Evolutionary conservation across 2,888 invertebrate genomes (phyloP).

Genomic region (Gandaritis pyraliata): DNA sequence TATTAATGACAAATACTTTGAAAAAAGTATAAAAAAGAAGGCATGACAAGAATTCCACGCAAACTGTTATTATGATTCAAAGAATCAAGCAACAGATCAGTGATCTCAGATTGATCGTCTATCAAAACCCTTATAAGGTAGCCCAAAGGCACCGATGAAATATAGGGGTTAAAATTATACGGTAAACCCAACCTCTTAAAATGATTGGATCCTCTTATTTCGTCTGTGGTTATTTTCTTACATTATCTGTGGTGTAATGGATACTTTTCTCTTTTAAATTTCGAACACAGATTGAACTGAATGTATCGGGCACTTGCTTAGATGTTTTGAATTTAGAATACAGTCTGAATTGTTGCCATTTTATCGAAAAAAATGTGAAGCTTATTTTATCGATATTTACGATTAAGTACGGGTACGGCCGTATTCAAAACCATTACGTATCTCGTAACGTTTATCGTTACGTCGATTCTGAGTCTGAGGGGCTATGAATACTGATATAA

Average conservation of each 20-base stretch:
- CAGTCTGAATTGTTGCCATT: no score
- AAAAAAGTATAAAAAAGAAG: no score
- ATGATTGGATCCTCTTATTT: constrained; percentile 27
- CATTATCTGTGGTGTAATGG: constrained; percentile 15
- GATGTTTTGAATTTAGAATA: no score
- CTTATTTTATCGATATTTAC: constrained; percentile 14
- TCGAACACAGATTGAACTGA: neutral
- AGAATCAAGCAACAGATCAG: neutral
- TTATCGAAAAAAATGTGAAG: constrained; percentile 4
- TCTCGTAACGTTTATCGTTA: constrained; percentile 2
- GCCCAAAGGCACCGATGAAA: constrained; percentile 43
- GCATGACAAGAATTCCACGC: neutral
- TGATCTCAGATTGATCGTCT: constrained; percentile 19
- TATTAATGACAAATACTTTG: no score
- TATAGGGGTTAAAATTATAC: constrained; percentile 41
- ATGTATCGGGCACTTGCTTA: no score
- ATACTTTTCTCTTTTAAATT: neutral
- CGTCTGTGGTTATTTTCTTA: constrained; percentile 20
- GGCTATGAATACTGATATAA: constrained; percentile 5
- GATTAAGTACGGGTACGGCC: neutral
- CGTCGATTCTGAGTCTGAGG: neutral
- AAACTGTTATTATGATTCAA: constrained; percentile 2
- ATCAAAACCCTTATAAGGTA: constrained; percentile 25
- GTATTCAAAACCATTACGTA: neutral
- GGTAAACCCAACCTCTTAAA: constrained; percentile 27